Evolutionary conservation across 2,888 invertebrate species (phyloP).

Genomic region (Calliopum simillimum): DNA sequence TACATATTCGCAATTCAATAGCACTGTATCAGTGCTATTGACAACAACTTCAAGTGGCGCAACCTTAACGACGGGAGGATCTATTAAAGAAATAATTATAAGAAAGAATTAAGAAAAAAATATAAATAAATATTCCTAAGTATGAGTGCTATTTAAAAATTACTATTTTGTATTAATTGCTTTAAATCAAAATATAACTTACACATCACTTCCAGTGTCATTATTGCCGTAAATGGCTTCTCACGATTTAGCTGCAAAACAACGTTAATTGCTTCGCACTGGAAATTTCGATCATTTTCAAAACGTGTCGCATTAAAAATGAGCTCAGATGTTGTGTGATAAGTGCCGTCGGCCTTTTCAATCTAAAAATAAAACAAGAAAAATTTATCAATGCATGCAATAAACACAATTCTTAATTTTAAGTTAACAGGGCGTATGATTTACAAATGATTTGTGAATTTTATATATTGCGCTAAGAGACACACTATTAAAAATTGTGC

Average conservation of each 20-base stretch:
- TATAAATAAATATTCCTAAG: too few relatives aligned
- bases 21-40: constrained; percentile 80
- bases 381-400: not conserved
- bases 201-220: constrained; percentile 87
- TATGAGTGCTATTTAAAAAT: not conserved
- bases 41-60: constrained; percentile 81
- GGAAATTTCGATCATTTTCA: constrained; percentile 83
- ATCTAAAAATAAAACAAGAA: constrained; percentile 66
- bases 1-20: constrained; percentile 84
- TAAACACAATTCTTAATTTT: not conserved
- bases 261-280: constrained; percentile 85
- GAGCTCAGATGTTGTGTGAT: constrained; percentile 81
- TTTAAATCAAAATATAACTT: constrained; percentile 67
- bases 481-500: too few relatives aligned
- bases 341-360: constrained; percentile 77
- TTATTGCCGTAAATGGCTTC: constrained; percentile 78
- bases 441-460: too few relatives aligned
- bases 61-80: constrained; percentile 86
- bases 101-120: constrained; percentile 15
- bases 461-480: too few relatives aligned
- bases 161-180: constrained; percentile 22
- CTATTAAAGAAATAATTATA: constrained; percentile 67
- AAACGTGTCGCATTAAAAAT: constrained; percentile 83
- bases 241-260: constrained; percentile 80
- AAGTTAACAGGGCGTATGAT: too few relatives aligned